phyloP scores from a whole-genome alignment of 2,888 invertebrate genomes.

The Tricholauxania praeusta region DNA sequence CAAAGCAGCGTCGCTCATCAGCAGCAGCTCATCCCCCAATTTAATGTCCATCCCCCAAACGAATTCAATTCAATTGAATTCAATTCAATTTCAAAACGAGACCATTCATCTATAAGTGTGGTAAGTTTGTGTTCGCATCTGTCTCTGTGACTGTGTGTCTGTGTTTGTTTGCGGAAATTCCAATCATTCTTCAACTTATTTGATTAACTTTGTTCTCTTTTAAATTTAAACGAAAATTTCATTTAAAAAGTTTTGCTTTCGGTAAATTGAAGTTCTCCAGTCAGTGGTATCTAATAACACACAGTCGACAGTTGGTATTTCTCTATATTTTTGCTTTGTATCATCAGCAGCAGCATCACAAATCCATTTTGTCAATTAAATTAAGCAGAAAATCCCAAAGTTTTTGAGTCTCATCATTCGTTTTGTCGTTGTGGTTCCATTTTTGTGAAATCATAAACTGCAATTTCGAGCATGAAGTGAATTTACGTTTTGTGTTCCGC shows the following conservation, averaged over 20 bases:
- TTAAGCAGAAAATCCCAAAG: conserved; percentile 41
- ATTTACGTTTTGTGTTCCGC: no score
- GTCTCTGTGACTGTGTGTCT: background rate
- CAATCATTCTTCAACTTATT: conserved; percentile 40
- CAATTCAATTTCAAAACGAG: no score
- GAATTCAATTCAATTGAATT: background rate
- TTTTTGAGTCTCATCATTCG: no score
- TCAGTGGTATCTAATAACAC: no score
- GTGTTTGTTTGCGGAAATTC: conserved; percentile 32
- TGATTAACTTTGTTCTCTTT: conserved; percentile 36
- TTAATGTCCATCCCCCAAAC: conserved; percentile 5
- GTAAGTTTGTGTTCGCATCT: no score
- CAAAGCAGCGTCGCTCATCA: background rate
- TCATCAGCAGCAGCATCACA: background rate
- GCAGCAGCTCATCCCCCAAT: conserved; percentile 6
- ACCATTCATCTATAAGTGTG: no score
- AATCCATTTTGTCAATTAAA: conserved; percentile 43
- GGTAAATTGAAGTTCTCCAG: background rate
- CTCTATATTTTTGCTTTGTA: no score
- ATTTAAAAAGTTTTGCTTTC: conserved; percentile 9
- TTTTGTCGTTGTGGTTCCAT: conserved; percentile 13
- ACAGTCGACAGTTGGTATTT: no score
- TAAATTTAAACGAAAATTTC: conserved; percentile 14
- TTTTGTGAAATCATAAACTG: conserved; percentile 34
- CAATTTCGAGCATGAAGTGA: background rate